Base-by-base conservation (phyloP, 2,113 vertebrate genomes). In the Peromyscus californicus region DNA sequence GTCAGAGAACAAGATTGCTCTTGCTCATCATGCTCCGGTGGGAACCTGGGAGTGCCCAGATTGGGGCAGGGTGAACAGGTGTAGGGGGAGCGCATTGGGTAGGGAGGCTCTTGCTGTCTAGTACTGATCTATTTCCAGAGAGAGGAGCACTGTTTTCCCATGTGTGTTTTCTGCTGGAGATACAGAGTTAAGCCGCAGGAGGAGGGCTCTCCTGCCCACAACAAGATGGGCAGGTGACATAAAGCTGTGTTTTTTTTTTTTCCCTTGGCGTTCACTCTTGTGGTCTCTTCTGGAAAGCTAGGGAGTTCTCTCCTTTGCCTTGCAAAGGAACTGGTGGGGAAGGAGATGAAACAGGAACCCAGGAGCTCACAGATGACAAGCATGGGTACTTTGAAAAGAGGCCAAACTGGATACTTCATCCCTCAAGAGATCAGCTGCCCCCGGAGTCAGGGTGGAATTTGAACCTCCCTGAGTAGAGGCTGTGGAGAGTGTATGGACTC, bases 1-100 rank as follows among this genome's bases (percentile, higher is more conserved):
- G 98, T 98, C 96, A 98, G 97, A 79, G 87, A 67, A 79, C 93
- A 4, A 90, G 94, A 24, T 89, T 33, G 61, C 54, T 82, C 51
- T 59, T 63, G 54, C 63, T 93, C 63, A 6, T 3, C 26, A 33
- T 36, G 39, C 63, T 78, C 42, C 33, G 9, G 26, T 88, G 65
- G 76, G 69, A 61, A n/a, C 45, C 69, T 36, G 65, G 80, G 61
- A 39, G 29, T 39, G 72, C 78, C 78, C 59, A 16, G 48, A 76
- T 12, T 0, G 42, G 74, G 82, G 15, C 26, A 1, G 63, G 61
- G 26, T 42, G 76, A 59, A 74, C 59, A 57, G 90, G 54, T 54
- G 1, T 10, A 36, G 80, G 72, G 54, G 51, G 54, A 89, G 22
- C 6, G n/a, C 2, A 6, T 6, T 31, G 9, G 29, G 0, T 29